Percentiles rank a stretch among this genome's conserved stretches.
phyloP scores from a whole-genome alignment of 2,113 vertebrate genomes.

The Malaclemys terrapin region DNA sequence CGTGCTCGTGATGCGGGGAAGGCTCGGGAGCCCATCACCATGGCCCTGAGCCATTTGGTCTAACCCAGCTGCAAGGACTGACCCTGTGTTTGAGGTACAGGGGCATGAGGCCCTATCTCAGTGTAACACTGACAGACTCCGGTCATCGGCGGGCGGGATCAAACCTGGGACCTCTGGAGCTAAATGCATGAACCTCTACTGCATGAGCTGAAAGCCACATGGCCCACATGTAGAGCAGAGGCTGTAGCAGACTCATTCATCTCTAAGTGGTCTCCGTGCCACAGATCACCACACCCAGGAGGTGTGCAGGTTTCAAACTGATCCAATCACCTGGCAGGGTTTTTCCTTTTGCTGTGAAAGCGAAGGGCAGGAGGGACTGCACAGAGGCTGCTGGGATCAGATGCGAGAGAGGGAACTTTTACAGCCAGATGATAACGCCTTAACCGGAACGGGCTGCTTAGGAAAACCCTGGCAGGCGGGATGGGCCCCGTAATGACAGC shows the following conservation, averaged over 20 bases:
- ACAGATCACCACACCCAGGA: too few relatives aligned
- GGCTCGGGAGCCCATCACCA: background rate
- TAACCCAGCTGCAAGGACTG: background rate
- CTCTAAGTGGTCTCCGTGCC: too few relatives aligned
- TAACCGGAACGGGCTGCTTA: background rate
- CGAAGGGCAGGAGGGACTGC: slow-evolving; percentile 24
- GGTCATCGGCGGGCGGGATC: too few relatives aligned
- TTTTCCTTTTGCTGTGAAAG: background rate
- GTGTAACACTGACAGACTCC: too few relatives aligned
- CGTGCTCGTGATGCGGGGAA: background rate
- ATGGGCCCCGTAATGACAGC: background rate
- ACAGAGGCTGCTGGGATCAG: background rate
- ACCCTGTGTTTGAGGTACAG: background rate
- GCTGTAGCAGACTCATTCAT: too few relatives aligned
- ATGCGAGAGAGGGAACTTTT: background rate
- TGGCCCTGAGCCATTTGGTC: background rate
- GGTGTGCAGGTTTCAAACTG: too few relatives aligned
- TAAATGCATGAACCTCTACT: too few relatives aligned
- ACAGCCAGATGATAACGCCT: background rate
- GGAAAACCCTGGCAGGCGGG: fast-evolving
- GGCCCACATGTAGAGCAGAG: too few relatives aligned
- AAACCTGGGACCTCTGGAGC: too few relatives aligned
- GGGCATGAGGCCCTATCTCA: background rate
- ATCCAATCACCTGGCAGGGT: background rate
- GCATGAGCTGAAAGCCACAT: too few relatives aligned